phyloP scores from a whole-genome alignment of 2,113 vertebrate species.

The Arvicanthis niloticus region DNA sequence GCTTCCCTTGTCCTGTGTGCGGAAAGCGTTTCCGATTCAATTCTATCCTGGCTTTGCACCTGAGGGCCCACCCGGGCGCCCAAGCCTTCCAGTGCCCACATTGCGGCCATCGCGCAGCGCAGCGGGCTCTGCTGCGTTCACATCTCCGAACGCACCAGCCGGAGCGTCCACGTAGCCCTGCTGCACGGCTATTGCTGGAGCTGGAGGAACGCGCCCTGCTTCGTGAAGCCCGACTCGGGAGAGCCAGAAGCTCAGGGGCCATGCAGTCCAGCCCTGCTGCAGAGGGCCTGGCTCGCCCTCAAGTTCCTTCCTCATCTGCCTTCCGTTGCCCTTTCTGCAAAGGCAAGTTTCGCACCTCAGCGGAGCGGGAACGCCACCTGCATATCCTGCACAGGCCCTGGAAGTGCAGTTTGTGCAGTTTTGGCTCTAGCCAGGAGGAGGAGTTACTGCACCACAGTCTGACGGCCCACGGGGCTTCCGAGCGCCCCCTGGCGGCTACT shows the following conservation, averaged over 20 bases:
- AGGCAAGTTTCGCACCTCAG: slow-evolving; percentile 95
- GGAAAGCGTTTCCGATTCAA: slow-evolving; percentile 96
- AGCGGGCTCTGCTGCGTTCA: slow-evolving; percentile 86
- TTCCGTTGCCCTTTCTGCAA: slow-evolving; percentile 96
- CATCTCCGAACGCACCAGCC: slow-evolving; percentile 85
- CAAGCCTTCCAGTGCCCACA: slow-evolving; percentile 85
- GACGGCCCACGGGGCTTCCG: slow-evolving; percentile 88
- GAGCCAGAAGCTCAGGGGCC: slow-evolving; percentile 62
- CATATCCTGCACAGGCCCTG: slow-evolving; percentile 96
- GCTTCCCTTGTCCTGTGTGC: slow-evolving; percentile 93
- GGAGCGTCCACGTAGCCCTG: slow-evolving; percentile 79
- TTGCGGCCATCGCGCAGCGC: slow-evolving; percentile 84
- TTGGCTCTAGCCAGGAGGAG: slow-evolving; percentile 93
- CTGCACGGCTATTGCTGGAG: slow-evolving; percentile 84
- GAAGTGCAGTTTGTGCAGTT: slow-evolving; percentile 94
- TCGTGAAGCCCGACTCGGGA: slow-evolving; percentile 75
- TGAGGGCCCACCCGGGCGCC: slow-evolving; percentile 91
- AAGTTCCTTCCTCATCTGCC: slow-evolving; percentile 79
- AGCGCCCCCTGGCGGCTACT: slow-evolving; percentile 71
- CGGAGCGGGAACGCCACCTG: slow-evolving; percentile 93
- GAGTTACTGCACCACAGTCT: slow-evolving; percentile 88
- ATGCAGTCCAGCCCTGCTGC: slow-evolving; percentile 63
- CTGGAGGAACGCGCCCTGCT: slow-evolving; percentile 84
- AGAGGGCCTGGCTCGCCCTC: slow-evolving; percentile 78
- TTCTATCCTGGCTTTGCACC: slow-evolving; percentile 95